A percentile compares a stretch with the other conserved stretches of the same genome.
Conservation (phyloP, 2,113 vertebrate genomes). For the Rhadina sibilatrix region DNA sequence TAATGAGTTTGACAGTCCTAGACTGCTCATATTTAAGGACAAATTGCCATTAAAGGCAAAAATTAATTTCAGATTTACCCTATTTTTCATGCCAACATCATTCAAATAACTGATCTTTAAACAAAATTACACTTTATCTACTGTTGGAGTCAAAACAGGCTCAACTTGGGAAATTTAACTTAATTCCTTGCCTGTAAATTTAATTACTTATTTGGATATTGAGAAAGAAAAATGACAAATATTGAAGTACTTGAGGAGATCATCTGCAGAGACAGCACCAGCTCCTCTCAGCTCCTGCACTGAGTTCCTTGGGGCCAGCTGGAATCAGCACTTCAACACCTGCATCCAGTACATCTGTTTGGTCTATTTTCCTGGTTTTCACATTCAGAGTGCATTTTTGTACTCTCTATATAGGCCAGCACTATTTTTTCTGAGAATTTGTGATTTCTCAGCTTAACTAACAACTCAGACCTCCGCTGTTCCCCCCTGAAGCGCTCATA, state of each 20-base stretch:
- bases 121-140: not conserved
- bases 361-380: not conserved
- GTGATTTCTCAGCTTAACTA: not conserved
- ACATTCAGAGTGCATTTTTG: not conserved
- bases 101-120: not conserved
- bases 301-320: not conserved
- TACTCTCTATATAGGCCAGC: not conserved
- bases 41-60: not conserved
- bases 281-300: not conserved
- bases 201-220: not conserved
- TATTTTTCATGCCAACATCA: not conserved
- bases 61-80: not conserved
- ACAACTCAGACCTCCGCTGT: not conserved
- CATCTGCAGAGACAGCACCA: not conserved
- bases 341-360: not conserved
- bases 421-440: not conserved
- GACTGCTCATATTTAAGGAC: not conserved
- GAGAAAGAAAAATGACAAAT: not conserved
- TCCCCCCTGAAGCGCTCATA: rapidly evolving
- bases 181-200: not conserved
- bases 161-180: not conserved
- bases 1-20: not conserved
- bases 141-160: not conserved
- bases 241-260: not conserved
- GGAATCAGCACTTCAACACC: not conserved